Conservation (phyloP, 2,797 vertebrate species). For the Zonotrichia albicollis region DNA sequence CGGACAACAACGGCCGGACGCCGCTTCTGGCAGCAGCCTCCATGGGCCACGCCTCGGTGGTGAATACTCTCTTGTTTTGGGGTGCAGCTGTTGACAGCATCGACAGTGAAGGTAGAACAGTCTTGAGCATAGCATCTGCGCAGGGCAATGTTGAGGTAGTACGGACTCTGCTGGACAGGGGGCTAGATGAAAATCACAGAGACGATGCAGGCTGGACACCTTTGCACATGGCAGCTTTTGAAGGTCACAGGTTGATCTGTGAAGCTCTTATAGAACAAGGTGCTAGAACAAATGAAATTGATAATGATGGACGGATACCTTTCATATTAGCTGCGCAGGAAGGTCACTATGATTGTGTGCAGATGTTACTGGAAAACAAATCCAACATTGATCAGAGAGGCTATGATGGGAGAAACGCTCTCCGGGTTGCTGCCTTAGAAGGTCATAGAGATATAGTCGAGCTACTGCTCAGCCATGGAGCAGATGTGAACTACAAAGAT, state of each 20-base stretch:
- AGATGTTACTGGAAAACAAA: conserved; percentile 92
- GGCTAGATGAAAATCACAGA: conserved; percentile 96
- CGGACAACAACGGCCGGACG: conserved; percentile 94
- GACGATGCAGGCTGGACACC: conserved; percentile 98
- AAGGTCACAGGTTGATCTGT: conserved; percentile 94
- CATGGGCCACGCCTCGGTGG: conserved; percentile 96
- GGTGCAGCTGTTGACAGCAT: conserved; percentile 97
- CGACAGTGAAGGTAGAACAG: conserved; percentile 95
- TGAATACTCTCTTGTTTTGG: conserved; percentile 96
- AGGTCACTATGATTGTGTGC: conserved; percentile 95
- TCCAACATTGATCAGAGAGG: conserved; percentile 93
- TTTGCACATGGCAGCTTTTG: conserved; percentile 96
- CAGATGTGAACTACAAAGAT: conserved; percentile 93
- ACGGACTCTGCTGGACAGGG: conserved; percentile 96
- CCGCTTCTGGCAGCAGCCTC: conserved; percentile 97
- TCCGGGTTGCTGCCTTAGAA: conserved; percentile 92
- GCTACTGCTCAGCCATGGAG: conserved; percentile 89
- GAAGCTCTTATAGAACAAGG: conserved; percentile 98
- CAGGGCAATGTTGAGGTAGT: conserved; percentile 99
- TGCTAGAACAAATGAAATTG: conserved; percentile 92
- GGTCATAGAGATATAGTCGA: conserved; percentile 95
- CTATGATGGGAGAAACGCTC: conserved; percentile 94
- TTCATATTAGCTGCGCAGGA: conserved; percentile 93
- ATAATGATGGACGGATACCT: conserved; percentile 95
- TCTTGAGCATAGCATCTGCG: conserved; percentile 96